Conservation (phyloP, 2,113 vertebrate genomes). For the Tupaia tana region DNA sequence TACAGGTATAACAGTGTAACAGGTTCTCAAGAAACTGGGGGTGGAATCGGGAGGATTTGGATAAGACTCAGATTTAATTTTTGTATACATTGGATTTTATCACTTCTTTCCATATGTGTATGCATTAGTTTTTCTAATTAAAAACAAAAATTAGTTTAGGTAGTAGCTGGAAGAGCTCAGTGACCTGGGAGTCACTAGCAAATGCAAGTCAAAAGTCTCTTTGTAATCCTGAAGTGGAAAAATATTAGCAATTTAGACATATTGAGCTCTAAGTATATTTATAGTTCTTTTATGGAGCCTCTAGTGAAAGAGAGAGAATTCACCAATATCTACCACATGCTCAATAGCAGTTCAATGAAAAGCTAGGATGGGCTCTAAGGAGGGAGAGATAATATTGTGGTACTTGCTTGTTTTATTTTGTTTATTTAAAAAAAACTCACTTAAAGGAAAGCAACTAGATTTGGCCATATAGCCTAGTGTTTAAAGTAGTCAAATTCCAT, state of each 20-base stretch:
- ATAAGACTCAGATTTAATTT: conserved; percentile 42
- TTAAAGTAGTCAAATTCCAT: too few relatives aligned
- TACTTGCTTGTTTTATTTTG: neutral
- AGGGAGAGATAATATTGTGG: neutral
- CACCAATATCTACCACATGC: neutral
- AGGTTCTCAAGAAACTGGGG: neutral
- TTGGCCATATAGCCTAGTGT: too few relatives aligned
- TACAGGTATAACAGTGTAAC: neutral
- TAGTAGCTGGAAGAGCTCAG: neutral
- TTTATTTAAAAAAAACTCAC: neutral
- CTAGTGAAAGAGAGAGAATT: neutral
- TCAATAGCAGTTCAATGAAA: neutral
- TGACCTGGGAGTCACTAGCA: neutral
- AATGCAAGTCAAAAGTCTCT: neutral
- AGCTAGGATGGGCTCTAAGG: neutral
- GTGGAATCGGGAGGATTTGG: neutral
- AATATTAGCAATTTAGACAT: neutral
- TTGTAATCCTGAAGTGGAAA: neutral
- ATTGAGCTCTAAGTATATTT: neutral
- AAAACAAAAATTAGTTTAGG: conserved; percentile 17
- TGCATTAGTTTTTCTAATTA: neutral
- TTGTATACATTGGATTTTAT: neutral
- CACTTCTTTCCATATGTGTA: neutral
- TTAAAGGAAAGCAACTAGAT: neutral
- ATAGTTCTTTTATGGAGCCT: neutral